These are phyloP conservation scores for Eremophila alpestris DNA, from an alignment of 2,797 vertebrate species.

Conservation along the genomic window DNA sequence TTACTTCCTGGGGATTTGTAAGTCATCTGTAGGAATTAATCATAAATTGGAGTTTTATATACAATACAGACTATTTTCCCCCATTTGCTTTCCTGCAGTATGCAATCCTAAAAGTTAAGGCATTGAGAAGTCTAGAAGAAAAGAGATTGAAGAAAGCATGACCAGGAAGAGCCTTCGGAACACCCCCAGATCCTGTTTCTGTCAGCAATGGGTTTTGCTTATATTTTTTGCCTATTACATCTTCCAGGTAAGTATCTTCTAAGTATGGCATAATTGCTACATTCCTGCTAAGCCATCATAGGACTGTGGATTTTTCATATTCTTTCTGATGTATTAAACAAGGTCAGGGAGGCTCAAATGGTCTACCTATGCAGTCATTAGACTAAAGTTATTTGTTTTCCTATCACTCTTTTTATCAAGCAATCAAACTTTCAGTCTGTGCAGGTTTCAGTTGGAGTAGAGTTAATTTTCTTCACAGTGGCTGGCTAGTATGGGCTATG, in stretches of 20 bases:
- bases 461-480: not conserved
- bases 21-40: constrained; percentile 15
- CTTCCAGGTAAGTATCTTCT: not conserved
- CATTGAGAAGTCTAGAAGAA: not conserved
- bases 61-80: not conserved
- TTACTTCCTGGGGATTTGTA: constrained; percentile 6
- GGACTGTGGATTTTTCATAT: not conserved
- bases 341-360: not conserved
- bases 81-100: not conserved
- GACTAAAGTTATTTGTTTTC: not conserved
- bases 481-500: not conserved
- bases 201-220: not conserved
- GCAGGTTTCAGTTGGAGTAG: not conserved
- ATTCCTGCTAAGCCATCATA: not conserved
- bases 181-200: not conserved
- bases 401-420: not conserved
- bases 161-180: not conserved
- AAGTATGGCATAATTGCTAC: not conserved
- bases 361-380: not conserved
- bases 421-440: not conserved
- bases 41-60: not conserved
- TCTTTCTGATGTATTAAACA: not conserved
- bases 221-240: not conserved
- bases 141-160: not conserved
- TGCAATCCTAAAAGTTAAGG: not conserved